Evolutionary conservation across 1,140 invertebrate genomes (phyloP).

Genomic region (Drosophila aff.): DNA sequence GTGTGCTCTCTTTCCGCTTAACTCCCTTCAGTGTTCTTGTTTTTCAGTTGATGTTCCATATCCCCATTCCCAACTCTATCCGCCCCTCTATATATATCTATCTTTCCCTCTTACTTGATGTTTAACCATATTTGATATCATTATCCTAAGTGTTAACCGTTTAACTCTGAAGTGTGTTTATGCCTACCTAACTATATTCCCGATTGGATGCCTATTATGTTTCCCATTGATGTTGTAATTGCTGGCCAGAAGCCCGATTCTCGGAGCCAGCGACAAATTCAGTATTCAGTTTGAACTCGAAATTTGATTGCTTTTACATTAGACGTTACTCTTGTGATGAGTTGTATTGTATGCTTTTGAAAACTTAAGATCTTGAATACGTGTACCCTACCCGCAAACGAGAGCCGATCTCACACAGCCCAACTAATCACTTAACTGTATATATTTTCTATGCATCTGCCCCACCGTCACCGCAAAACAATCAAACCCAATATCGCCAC

Average conservation of each 20-base stretch:
- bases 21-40: slow-evolving; percentile 31
- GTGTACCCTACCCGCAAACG: slow-evolving; percentile 48
- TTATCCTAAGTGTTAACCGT: slow-evolving; percentile 67
- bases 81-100: slow-evolving; percentile 20
- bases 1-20: slow-evolving; percentile 44
- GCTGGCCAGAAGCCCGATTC: slow-evolving; percentile 43
- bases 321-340: slow-evolving; percentile 76
- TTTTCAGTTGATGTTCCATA: slow-evolving; percentile 46
- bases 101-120: slow-evolving; percentile 41
- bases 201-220: slow-evolving; percentile 60
- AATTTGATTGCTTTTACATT: slow-evolving; percentile 81
- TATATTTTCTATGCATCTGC: slow-evolving; percentile 82
- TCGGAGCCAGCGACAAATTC: slow-evolving; percentile 32
- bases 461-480: slow-evolving; percentile 59
- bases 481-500: slow-evolving; percentile 51
- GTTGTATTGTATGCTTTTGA: slow-evolving; percentile 78
- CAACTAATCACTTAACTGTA: slow-evolving; percentile 80
- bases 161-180: slow-evolving; percentile 66
- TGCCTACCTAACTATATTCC: slow-evolving; percentile 28
- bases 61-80: slow-evolving; percentile 25
- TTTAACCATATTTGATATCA: slow-evolving; percentile 52
- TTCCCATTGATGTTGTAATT: slow-evolving; percentile 74
- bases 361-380: slow-evolving; percentile 23
- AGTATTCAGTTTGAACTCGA: slow-evolving; percentile 50
- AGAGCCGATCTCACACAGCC: slow-evolving; percentile 68